Evolutionary conservation across 2,888 invertebrate species (phyloP).

Genomic region (Esperia sulphurella): DNA sequence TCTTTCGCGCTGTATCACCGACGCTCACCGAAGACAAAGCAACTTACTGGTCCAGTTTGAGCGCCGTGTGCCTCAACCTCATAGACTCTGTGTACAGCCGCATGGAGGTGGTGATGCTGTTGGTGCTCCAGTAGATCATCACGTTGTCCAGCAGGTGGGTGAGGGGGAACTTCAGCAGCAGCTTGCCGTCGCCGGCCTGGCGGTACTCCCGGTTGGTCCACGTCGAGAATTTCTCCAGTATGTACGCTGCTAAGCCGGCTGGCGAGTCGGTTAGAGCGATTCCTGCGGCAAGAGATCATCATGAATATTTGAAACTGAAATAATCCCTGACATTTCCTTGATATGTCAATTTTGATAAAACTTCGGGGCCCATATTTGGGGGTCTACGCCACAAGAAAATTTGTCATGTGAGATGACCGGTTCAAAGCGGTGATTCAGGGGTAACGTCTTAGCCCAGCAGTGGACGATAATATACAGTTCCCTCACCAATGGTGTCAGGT

Average conservation of each 20-base stretch:
- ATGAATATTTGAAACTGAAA: too few relatives aligned
- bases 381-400: too few relatives aligned
- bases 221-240: slow-evolving; percentile 91
- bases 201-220: slow-evolving; percentile 81
- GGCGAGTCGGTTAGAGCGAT: slow-evolving; percentile 87
- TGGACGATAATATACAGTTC: too few relatives aligned
- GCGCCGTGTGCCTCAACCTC: slow-evolving; percentile 31
- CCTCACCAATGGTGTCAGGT: slow-evolving; percentile 85
- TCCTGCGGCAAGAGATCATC: slow-evolving; percentile 60
- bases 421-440: too few relatives aligned
- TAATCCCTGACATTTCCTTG: too few relatives aligned
- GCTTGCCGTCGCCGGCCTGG: slow-evolving; percentile 81
- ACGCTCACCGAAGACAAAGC: too few relatives aligned
- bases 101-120: slow-evolving; percentile 67
- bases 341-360: too few relatives aligned
- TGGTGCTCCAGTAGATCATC: slow-evolving; percentile 77
- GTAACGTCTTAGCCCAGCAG: too few relatives aligned
- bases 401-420: too few relatives aligned
- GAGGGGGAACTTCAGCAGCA: slow-evolving; percentile 64
- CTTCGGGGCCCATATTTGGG: too few relatives aligned
- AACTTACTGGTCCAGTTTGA: slow-evolving; percentile 50
- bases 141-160: slow-evolving; percentile 73
- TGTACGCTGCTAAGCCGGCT: slow-evolving; percentile 91
- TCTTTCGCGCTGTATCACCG: too few relatives aligned
- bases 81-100: slow-evolving; percentile 81